Conservation (phyloP, 2,797 vertebrate genomes). For the Cirrhinus mrigala region DNA sequence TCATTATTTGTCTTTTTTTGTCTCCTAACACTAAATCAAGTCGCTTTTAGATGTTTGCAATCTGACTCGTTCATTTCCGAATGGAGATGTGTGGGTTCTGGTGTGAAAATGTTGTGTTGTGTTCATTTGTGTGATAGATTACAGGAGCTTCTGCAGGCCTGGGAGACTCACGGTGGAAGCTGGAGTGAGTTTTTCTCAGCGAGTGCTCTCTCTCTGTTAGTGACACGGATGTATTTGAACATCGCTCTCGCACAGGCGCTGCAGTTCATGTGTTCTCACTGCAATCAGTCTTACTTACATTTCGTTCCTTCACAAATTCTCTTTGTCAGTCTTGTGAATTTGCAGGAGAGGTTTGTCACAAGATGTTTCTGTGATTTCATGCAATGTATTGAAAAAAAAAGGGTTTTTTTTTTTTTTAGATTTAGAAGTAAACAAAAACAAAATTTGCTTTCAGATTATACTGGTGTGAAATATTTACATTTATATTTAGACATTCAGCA, state of each 20-base stretch:
- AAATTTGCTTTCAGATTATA: no score
- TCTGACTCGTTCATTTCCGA: constrained; percentile 50
- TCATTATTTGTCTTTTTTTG: background rate
- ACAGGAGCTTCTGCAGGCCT: constrained; percentile 60
- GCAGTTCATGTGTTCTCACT: background rate
- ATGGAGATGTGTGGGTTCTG: constrained; percentile 61
- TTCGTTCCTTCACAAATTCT: background rate
- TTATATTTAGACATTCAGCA: no score
- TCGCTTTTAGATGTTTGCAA: constrained; percentile 57
- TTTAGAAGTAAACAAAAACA: background rate
- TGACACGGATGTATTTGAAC: constrained; percentile 49
- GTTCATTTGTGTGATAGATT: constrained; percentile 75
- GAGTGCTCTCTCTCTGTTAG: constrained; percentile 49
- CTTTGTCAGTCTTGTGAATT: background rate
- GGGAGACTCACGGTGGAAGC: constrained; percentile 65
- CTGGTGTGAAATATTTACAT: no score
- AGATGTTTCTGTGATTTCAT: background rate
- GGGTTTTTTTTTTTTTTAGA: background rate
- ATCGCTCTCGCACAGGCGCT: background rate
- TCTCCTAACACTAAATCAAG: constrained; percentile 19
- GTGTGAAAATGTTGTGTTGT: constrained; percentile 69
- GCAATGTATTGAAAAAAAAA: background rate
- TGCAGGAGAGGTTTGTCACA: background rate
- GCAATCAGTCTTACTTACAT: background rate
- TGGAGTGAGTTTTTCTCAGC: constrained; percentile 47